phyloP scores from a whole-genome alignment of 2,888 invertebrate genomes.

The Heteromyza rotundicornis region DNA sequence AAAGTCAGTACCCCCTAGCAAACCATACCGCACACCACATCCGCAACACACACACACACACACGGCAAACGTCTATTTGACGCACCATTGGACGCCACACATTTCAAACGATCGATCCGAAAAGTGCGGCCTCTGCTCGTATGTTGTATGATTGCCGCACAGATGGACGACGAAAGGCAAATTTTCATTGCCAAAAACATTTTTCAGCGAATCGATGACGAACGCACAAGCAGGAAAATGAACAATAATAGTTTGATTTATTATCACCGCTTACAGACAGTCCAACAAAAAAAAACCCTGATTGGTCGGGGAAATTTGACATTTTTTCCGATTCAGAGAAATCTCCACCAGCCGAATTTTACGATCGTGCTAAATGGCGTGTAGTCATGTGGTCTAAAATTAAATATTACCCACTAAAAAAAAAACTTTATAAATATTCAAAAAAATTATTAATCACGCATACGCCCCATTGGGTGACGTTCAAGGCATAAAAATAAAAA shows the following conservation, averaged over 20 bases:
- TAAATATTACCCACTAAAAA: too few relatives aligned
- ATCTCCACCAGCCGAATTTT: too few relatives aligned
- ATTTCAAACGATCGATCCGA: background rate
- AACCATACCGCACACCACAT: background rate
- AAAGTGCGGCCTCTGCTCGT: background rate
- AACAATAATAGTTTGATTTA: too few relatives aligned
- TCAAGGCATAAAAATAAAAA: slow-evolving; percentile 21
- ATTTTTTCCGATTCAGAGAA: too few relatives aligned
- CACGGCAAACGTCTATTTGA: background rate
- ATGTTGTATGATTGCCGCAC: too few relatives aligned
- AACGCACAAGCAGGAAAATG: background rate
- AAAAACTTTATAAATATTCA: too few relatives aligned
- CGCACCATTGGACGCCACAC: background rate
- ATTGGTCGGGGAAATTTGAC: background rate
- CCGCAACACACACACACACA: background rate
- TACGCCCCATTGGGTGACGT: slow-evolving; percentile 24
- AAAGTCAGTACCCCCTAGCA: background rate
- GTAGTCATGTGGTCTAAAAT: background rate
- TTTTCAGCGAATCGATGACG: background rate
- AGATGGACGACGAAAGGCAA: too few relatives aligned
- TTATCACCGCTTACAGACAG: too few relatives aligned
- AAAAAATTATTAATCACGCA: slow-evolving; percentile 21
- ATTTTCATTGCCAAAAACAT: background rate
- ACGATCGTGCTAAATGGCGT: background rate
- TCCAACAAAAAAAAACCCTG: too few relatives aligned